Evolutionary conservation across 2,797 vertebrate genomes (phyloP).

Genomic region (Enteromius radiatus): DNA sequence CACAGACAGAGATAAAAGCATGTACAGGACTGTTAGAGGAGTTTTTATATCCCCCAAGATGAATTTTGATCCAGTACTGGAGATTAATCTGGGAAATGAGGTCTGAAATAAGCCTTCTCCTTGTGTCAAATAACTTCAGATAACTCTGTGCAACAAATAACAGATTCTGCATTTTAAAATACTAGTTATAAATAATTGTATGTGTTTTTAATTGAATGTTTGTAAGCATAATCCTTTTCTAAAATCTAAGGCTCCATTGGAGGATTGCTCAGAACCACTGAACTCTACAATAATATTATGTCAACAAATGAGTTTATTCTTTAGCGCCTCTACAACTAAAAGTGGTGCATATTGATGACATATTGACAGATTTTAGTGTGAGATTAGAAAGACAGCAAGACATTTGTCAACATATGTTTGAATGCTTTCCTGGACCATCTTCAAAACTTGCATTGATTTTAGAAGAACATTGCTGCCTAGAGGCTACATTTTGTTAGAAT

Average conservation of each 20-base stretch:
- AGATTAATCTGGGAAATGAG: not conserved
- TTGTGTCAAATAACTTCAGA: not conserved
- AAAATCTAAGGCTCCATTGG: not conserved
- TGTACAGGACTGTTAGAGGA: not conserved
- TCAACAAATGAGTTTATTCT: not conserved
- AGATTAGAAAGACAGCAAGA: not conserved
- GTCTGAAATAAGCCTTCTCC: not conserved
- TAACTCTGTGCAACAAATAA: not conserved
- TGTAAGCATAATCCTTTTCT: not conserved
- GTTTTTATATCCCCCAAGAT: conserved; percentile 20
- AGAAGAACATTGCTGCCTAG: not conserved
- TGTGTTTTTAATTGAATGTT: too few species aligned
- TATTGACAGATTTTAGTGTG: not conserved
- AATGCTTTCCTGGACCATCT: not conserved
- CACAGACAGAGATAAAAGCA: conserved; percentile 40
- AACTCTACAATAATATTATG: not conserved
- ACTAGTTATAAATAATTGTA: not conserved
- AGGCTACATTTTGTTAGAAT: not conserved
- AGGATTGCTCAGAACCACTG: not conserved
- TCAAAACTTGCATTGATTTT: not conserved
- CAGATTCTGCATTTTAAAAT: not conserved
- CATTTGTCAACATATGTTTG: not conserved
- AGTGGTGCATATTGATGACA: not conserved
- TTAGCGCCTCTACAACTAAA: not conserved
- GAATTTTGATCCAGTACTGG: conserved; percentile 21